phyloP scores from a whole-genome alignment of 2,888 invertebrate genomes.

The Anthrax anthrax region DNA sequence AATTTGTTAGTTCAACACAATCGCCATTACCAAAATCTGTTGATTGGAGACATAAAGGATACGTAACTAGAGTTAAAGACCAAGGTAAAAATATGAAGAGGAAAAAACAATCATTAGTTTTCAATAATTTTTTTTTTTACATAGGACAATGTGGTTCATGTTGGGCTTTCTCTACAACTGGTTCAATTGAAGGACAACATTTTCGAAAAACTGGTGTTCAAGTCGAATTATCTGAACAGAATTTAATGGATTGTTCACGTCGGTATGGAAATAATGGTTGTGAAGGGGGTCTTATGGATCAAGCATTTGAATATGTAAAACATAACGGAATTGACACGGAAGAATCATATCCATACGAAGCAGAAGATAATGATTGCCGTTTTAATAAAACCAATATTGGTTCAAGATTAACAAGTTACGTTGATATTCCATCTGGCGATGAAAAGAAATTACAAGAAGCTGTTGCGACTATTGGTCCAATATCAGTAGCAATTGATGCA shows the following conservation, averaged over 20 bases:
- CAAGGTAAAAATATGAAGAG: background rate
- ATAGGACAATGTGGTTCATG: background rate
- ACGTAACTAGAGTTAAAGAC: background rate
- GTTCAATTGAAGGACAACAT: background rate
- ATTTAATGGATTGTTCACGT: background rate
- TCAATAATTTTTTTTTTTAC: background rate
- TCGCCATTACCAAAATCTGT: background rate
- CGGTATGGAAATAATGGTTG: background rate
- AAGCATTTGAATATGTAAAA: background rate
- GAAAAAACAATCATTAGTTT: too few species aligned
- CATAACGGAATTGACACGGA: slow-evolving; percentile 60
- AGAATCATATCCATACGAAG: slow-evolving; percentile 74
- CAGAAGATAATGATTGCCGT: slow-evolving; percentile 50
- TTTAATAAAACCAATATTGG: slow-evolving; percentile 52
- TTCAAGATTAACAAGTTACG: slow-evolving; percentile 66
- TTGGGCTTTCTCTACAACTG: background rate
- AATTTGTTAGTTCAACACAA: background rate
- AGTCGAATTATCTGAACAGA: background rate
- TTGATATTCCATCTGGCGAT: slow-evolving; percentile 53
- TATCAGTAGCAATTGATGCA: slow-evolving; percentile 83
- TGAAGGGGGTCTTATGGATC: background rate
- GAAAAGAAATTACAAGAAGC: slow-evolving; percentile 63
- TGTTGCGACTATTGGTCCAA: slow-evolving; percentile 70
- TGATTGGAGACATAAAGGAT: background rate
- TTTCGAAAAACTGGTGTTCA: background rate